Evolutionary conservation across 2,797 vertebrate species (phyloP), one percentile per base, ranked within the genome.

Genomic region (Mus caroli): DNA sequence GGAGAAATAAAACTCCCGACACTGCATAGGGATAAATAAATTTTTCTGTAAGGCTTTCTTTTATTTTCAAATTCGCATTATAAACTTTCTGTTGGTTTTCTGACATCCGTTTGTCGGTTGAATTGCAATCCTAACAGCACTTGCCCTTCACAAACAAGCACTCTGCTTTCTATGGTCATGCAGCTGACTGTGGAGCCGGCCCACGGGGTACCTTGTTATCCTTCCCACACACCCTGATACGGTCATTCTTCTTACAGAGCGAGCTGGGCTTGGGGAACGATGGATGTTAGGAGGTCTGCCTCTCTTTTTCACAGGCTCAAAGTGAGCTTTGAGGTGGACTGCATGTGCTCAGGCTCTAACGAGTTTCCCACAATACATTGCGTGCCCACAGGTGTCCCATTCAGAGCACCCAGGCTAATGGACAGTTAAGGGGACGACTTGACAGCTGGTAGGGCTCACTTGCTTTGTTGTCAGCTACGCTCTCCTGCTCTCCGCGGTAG

Each of bases 331-430:
- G 24, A 37, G 40, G 60, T 40, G 17, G 22, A 31, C 43, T 11
- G 4, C 50, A 0, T 34, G 69, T 28, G 22, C 34, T 10, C 1
- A 3, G n/a, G 10, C 37, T 56, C 1, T 28, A 90, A 78, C 19
- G 52, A 94, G 56, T 34, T 43, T 79, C 58, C 83, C 12, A 5
- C 85, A 9, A 24, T 1, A 31, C 10, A 15, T 40, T 24, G 6
- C 13, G 50, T 77, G 64, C 54, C 64, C 64, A 52, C 89, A 88
- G 92, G 77, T 92, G 75, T 64, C 34, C 94, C 52, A n/a, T 69
- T 84, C 80, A 56, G 71, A 79, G n/a, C 37, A 19, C 46, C 69
- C 60, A 71, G 75, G 79, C 69, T 85, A 87, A 93, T 1, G n/a
- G 82, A 67, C 75, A 76, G 79, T 52, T 37, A 56, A 77, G 58